These are phyloP conservation scores for Pimephales promelas DNA, from an alignment of 2,113 vertebrate species.

Conservation along the genomic window DNA sequence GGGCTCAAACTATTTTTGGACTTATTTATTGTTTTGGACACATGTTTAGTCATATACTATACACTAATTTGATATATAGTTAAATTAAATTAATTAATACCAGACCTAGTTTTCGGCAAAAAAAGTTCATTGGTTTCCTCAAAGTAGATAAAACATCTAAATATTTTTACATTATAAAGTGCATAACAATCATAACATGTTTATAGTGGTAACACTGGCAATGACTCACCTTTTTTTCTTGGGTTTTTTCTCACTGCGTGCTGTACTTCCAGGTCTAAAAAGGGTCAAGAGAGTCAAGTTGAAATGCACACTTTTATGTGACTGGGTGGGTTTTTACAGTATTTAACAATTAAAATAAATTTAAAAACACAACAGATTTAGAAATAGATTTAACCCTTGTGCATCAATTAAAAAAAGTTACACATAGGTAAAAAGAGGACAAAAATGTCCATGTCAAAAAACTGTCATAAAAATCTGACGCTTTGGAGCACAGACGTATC, in stretches of 20 bases:
- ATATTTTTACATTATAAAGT: neutral
- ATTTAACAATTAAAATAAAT: no score
- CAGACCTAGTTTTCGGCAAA: neutral
- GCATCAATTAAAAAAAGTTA: no score
- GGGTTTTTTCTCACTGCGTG: constrained; percentile 37
- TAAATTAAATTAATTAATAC: neutral
- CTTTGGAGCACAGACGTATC: no score
- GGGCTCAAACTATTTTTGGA: neutral
- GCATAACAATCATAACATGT: neutral
- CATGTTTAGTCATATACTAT: neutral
- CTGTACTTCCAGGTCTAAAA: constrained; percentile 26
- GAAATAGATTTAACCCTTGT: no score
- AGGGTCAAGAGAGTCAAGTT: neutral
- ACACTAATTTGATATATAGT: neutral
- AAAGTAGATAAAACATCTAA: neutral
- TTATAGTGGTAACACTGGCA: no score
- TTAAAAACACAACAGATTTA: no score
- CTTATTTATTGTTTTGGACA: neutral
- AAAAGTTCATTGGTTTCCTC: neutral
- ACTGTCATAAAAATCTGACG: no score
- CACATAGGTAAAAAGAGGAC: no score
- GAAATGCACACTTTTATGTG: neutral
- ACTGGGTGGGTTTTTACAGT: neutral
- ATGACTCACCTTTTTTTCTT: constrained; percentile 51
- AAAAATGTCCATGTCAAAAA: no score